These are phyloP conservation scores for Manis javanica DNA, from an alignment of 2,797 vertebrate genomes.

Conservation along the genomic window DNA sequence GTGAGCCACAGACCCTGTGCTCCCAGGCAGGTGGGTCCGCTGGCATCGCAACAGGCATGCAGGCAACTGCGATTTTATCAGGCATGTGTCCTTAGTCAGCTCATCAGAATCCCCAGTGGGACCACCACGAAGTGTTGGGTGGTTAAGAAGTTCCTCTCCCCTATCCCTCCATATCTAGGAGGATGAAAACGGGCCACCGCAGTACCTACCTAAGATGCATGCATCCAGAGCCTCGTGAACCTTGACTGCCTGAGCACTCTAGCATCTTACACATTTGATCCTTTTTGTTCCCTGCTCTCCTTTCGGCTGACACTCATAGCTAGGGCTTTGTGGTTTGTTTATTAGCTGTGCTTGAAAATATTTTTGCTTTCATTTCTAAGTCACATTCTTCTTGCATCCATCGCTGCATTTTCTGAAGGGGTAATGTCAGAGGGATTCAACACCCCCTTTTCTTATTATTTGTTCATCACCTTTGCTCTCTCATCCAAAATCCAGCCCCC, in stretches of 20 bases:
- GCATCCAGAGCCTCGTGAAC: background rate
- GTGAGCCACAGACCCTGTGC: background rate
- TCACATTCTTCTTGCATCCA: background rate
- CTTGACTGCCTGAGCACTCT: background rate
- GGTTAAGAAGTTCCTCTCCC: background rate
- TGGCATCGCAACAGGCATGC: constrained; percentile 3
- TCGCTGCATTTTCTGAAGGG: constrained; percentile 41
- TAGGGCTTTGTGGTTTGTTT: background rate
- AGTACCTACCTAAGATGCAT: background rate
- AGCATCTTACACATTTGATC: background rate
- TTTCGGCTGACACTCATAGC: background rate
- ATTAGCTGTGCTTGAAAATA: constrained; percentile 43
- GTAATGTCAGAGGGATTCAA: constrained; percentile 65
- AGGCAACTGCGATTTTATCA: background rate
- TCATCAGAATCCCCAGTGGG: background rate
- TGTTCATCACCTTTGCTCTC: constrained; percentile 48
- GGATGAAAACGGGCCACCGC: background rate
- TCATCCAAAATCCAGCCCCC: constrained; percentile 67
- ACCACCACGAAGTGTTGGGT: background rate
- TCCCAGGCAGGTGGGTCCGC: background rate
- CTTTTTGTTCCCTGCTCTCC: background rate
- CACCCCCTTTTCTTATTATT: constrained; percentile 59
- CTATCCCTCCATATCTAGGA: background rate
- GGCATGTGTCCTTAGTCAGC: background rate
- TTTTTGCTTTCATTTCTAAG: constrained; percentile 48